These are phyloP conservation scores for Pteronotus mesoamericanus DNA, from an alignment of 2,797 vertebrate species.

Conservation along the genomic window DNA sequence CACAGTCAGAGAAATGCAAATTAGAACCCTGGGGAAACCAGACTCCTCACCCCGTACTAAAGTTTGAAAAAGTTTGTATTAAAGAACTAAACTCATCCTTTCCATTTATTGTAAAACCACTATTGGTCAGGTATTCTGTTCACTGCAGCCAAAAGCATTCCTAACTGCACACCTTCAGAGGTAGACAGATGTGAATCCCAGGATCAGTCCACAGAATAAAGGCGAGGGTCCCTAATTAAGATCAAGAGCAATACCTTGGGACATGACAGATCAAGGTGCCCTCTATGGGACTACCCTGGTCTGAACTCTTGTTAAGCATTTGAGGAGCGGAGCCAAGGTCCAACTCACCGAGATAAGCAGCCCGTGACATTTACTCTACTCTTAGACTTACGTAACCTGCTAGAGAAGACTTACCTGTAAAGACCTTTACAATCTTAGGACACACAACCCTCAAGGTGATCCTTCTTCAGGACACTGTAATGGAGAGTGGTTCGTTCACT, in stretches of 20 bases:
- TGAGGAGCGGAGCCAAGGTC: not conserved
- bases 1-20: not conserved
- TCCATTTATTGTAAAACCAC: not conserved
- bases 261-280: not conserved
- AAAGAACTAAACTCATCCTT: not conserved
- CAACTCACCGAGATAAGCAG: not conserved
- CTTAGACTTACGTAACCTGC: not conserved
- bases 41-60: too few species aligned
- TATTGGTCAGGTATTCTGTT: not conserved
- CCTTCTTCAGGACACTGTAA: not conserved
- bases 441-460: not conserved
- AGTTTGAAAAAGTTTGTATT: not conserved
- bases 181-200: not conserved
- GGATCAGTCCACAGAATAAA: not conserved
- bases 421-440: not conserved
- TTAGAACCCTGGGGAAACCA: not conserved
- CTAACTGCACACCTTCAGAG: not conserved
- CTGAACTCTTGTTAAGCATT: not conserved
- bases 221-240: not conserved
- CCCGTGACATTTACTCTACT: not conserved
- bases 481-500: not conserved
- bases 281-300: not conserved
- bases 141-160: not conserved
- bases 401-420: not conserved
- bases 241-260: not conserved